Base-by-base conservation (phyloP, 1,140 invertebrate species). In the Drosophila nasuta region DNA sequence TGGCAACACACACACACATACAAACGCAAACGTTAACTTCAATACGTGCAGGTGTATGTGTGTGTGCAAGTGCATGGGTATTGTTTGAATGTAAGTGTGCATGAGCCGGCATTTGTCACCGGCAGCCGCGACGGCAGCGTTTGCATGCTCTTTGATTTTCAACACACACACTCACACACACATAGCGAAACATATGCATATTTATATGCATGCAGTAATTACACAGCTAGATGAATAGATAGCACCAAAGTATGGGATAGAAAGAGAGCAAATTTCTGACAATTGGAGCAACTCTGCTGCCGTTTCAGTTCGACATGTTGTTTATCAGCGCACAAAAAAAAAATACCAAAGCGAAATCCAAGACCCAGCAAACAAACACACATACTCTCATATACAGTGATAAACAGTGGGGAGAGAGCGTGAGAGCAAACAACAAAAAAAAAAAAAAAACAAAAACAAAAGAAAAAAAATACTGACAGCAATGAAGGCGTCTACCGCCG, bases 81-180 rank as follows among this genome's bases (percentile, higher is more conserved):
- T n/a, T 7, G 1, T 49, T 13, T 41, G 11, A 15, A 5, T 54
- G 30, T 54, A 51, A 48, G 52, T 64, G 28, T 71, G 41, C 17
- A 20, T 60, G 38, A 68, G 63, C 57, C 73, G 74, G 74, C 66
- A 66, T 76, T 72, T 67, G 77, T 67, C 68, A 76, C 62, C 62
- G 68, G 59, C 65, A 69, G 38, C 28, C 28, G 54, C 20, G 58
- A 28, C 35, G 33, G 56, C 20, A 57, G 52, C 38, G 49, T 49
- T 60, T 67, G 28, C 43, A 49, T 43, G 33, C 43, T 75, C 15
- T 74, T 62, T 52, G 48, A 62, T 75, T 63, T 68, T 5, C 33
- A 67, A 49, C 28, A 41, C n/a, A 41, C 49, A 30, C 25, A 33
- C 41, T 15, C 43, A 58, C 43, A 43, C 13, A 56, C 30, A 11